Base-by-base conservation (phyloP, 2,888 invertebrate species). In the Noctua fimbriata region DNA sequence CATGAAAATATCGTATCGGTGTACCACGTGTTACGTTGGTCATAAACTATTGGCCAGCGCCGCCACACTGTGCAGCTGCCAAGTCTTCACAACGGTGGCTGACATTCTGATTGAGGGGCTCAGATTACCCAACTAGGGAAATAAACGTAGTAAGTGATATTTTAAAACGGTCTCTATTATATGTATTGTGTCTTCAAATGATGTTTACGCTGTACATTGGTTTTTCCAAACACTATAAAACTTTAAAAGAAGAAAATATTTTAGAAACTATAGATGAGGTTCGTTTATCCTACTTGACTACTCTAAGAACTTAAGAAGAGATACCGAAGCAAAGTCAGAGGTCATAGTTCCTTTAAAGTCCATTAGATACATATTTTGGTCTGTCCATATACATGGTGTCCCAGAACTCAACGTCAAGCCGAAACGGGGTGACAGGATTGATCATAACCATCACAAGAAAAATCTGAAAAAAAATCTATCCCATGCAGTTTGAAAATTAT, bases 21-120 rank as follows among this genome's bases (percentile, higher is more conserved):
- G 21, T 82, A 82, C 72, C 70, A 73, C 74, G 79, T 87, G 80
- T 79, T 80, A 83, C 72, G 72, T 87, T 60, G 69, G 49, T 73
- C 67, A 80, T 84, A 78, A 84, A 78, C 36, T 77, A 75, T 84
- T 87, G 87, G 84, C 84, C 74, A 80, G 75, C 74, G 69, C 67
- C 73, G 70, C 41, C 69, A 66, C 60, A 66, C 67, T 24, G 65
- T 65, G 52, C 69, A 73, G 78, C 52, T 85, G 88, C 88, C 86
- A 85, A 85, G 69, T 85, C 67, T 73, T 79, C 58, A 72, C 70
- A 81, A 81, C 77, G 74, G 63, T 69, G 58, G 67, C 52, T 77
- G 82, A 79, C 76, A 86, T 86, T 81, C 77, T 76, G 76, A 86
- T 78, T 75, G 76, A 84, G 74, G 44, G 28, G 74, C 63, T 88